Percentiles rank a stretch among this genome's conserved stretches.
Conservation (phyloP, 2,797 vertebrate genomes). For the Poeciliopsis infans region DNA sequence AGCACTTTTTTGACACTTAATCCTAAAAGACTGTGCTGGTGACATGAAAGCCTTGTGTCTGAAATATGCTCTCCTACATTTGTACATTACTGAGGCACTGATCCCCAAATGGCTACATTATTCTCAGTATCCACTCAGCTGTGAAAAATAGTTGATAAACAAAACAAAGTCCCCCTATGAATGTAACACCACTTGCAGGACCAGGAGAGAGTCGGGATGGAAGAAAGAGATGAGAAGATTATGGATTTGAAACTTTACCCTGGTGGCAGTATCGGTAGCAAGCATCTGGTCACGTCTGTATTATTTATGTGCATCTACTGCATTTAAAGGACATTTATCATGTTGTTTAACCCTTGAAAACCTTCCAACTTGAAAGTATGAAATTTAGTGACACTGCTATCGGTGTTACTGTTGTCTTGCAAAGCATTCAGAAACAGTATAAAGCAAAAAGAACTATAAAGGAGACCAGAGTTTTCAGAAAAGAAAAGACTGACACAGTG, state of each 20-base stretch:
- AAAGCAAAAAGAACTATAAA: not conserved
- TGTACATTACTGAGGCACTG: constrained; percentile 18
- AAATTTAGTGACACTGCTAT: not conserved
- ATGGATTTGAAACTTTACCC: constrained; percentile 47
- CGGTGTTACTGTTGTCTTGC: not conserved
- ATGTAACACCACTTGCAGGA: constrained; percentile 1
- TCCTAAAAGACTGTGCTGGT: constrained; percentile 41
- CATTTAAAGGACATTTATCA: constrained; percentile 4
- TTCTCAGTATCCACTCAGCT: constrained; percentile 9
- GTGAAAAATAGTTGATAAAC: constrained; percentile 14
- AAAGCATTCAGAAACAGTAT: not conserved
- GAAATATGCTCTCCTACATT: constrained; percentile 27
- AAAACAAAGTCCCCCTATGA: constrained; percentile 22
- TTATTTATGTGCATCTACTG: constrained; percentile 6
- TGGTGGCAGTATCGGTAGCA: constrained; percentile 31
- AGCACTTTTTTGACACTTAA: constrained; percentile 48
- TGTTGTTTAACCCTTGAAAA: not conserved
- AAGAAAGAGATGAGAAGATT: constrained; percentile 20
- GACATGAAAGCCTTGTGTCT: constrained; percentile 49
- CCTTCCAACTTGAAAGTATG: not conserved
- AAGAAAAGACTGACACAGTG: not conserved
- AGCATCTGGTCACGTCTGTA: constrained; percentile 21
- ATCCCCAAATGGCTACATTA: constrained; percentile 10
- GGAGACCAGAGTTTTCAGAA: not conserved
- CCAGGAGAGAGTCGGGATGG: constrained; percentile 7